Percentiles rank a stretch among this genome's conserved stretches.
These are phyloP conservation scores for Drosophila parabipectinata DNA, from an alignment of 1,140 invertebrate genomes.

Conservation along the genomic window DNA sequence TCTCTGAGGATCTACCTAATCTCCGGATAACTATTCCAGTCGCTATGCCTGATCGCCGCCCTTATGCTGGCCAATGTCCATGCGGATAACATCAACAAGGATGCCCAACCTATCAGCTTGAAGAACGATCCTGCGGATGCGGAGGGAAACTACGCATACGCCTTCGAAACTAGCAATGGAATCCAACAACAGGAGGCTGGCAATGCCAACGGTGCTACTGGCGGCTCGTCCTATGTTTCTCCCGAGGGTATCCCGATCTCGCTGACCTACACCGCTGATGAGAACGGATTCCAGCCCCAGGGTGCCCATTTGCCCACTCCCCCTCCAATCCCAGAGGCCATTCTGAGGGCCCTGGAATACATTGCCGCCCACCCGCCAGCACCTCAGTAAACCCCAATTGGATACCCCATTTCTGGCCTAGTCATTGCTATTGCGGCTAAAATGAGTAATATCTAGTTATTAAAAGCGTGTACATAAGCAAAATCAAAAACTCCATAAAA, in stretches of 20 bases:
- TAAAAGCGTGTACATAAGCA: slow-evolving; percentile 46
- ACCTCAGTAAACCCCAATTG: neutral
- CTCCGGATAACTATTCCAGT: slow-evolving; percentile 38
- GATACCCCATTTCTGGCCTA: slow-evolving; percentile 34
- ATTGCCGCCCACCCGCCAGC: slow-evolving; percentile 77
- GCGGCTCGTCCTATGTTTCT: slow-evolving; percentile 22
- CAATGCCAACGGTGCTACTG: slow-evolving; percentile 55
- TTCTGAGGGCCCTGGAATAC: slow-evolving; percentile 84
- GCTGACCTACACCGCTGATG: slow-evolving; percentile 84
- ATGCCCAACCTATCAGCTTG: slow-evolving; percentile 47
- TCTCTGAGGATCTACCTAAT: neutral
- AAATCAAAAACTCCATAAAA: slow-evolving; percentile 26
- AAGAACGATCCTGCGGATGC: slow-evolving; percentile 51
- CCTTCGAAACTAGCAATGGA: slow-evolving; percentile 69
- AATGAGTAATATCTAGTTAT: slow-evolving; percentile 45
- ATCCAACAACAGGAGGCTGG: slow-evolving; percentile 70
- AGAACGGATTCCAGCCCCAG: slow-evolving; percentile 84
- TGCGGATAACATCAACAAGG: slow-evolving; percentile 74
- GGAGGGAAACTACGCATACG: slow-evolving; percentile 57
- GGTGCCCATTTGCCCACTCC: slow-evolving; percentile 85
- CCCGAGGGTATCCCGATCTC: slow-evolving; percentile 68
- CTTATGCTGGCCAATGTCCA: slow-evolving; percentile 62
- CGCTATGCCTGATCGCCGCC: slow-evolving; percentile 63
- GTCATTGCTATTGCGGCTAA: slow-evolving; percentile 46
- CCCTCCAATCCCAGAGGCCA: slow-evolving; percentile 80